phyloP scores from a whole-genome alignment of 2,888 invertebrate genomes.

The Sipha maydis region DNA sequence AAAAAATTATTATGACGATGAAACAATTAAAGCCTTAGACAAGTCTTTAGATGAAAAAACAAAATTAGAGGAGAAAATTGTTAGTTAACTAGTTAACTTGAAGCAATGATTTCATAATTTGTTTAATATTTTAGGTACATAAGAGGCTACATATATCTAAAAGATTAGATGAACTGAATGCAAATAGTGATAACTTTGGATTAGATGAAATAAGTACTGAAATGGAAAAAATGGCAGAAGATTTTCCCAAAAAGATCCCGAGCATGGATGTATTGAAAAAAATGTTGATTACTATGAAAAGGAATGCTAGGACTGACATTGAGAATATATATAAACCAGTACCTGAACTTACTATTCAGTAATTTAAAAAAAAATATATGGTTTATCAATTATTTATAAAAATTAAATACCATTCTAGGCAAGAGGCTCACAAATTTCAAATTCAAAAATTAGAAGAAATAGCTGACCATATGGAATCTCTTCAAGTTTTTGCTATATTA shows the following conservation, averaged over 20 bases:
- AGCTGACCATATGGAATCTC: not conserved
- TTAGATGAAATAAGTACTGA: not conserved
- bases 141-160: not conserved
- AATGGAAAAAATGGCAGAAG: not conserved
- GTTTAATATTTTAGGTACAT: slow-evolving; percentile 11
- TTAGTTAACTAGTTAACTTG: not conserved
- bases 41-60: not conserved
- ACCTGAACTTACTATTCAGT: not conserved
- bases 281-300: not conserved
- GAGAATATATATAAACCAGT: not conserved
- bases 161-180: not conserved
- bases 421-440: not conserved
- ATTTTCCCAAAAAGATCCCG: not conserved
- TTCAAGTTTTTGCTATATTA: slow-evolving; percentile 9
- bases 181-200: slow-evolving; percentile 27
- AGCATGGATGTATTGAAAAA: not conserved
- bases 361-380: not conserved
- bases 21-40: slow-evolving; percentile 2
- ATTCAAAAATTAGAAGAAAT: slow-evolving; percentile 18
- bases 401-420: not conserved
- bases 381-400: not conserved
- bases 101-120: not conserved
- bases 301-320: not conserved
- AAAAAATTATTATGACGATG: not conserved
- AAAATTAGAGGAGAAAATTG: not conserved